Percentiles rank a stretch among this genome's conserved stretches.
These are phyloP conservation scores for Phaonia tiefii DNA, from an alignment of 2,888 invertebrate species.

Conservation along the genomic window DNA sequence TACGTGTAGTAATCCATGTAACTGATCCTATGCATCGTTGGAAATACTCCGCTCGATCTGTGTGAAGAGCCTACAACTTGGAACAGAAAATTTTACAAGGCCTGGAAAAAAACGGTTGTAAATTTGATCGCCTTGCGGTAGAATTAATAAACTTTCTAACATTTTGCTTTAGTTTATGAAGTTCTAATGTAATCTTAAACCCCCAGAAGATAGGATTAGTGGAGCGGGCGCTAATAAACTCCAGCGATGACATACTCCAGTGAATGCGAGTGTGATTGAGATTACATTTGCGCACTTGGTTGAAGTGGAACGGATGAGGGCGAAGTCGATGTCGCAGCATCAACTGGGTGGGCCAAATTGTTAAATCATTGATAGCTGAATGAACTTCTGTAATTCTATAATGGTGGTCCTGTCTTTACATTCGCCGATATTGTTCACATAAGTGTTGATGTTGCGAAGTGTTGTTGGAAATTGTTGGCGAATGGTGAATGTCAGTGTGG, in stretches of 20 bases:
- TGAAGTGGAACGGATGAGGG: slow-evolving; percentile 13
- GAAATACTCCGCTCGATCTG: slow-evolving; percentile 34
- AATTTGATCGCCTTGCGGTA: slow-evolving; percentile 74
- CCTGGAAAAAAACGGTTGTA: slow-evolving; percentile 57
- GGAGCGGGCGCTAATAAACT: slow-evolving; percentile 53
- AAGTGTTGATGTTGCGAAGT: not conserved
- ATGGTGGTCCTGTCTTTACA: slow-evolving; percentile 51
- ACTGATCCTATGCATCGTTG: slow-evolving; percentile 66
- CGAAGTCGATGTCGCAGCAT: slow-evolving; percentile 40
- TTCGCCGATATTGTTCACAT: not conserved
- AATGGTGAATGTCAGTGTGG: too few relatives aligned
- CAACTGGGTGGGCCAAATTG: slow-evolving; percentile 63
- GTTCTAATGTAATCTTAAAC: slow-evolving; percentile 64
- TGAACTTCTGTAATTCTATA: slow-evolving; percentile 67
- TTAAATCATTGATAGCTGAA: slow-evolving; percentile 63
- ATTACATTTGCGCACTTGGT: slow-evolving; percentile 13
- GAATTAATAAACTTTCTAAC: slow-evolving; percentile 66
- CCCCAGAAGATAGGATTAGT: not conserved
- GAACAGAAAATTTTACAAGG: too few relatives aligned
- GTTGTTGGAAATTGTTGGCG: not conserved
- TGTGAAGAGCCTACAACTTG: slow-evolving; percentile 42
- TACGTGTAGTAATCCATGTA: slow-evolving; percentile 49
- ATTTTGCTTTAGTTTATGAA: slow-evolving; percentile 35
- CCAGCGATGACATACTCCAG: slow-evolving; percentile 51
- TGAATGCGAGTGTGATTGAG: slow-evolving; percentile 20